Conservation (phyloP, 1,140 invertebrate species). For the Phocides pigmalion region DNA sequence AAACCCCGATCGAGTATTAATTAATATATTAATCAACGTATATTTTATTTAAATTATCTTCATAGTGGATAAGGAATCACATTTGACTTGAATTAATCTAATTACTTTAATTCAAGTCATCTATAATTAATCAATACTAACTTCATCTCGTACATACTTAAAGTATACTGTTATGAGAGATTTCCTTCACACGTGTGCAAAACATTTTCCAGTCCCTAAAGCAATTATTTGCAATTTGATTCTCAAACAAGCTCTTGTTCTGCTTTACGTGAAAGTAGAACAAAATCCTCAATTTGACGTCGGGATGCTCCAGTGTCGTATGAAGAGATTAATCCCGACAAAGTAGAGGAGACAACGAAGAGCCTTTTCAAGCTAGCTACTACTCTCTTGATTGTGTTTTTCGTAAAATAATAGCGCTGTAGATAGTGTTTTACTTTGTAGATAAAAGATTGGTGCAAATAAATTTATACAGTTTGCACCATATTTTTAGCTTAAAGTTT, state of each 20-base stretch:
- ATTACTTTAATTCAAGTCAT: too few species aligned
- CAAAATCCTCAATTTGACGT: slow-evolving; percentile 33
- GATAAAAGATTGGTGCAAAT: slow-evolving; percentile 9
- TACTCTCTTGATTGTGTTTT: slow-evolving; percentile 29
- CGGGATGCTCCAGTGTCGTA: slow-evolving; percentile 29
- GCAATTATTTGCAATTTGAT: slow-evolving; percentile 26
- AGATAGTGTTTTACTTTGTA: slow-evolving; percentile 25
- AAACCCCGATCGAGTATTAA: too few species aligned
- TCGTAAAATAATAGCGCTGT: slow-evolving; percentile 24
- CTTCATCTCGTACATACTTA: not conserved
- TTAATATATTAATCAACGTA: too few species aligned
- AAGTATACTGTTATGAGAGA: not conserved
- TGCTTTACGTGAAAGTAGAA: slow-evolving; percentile 27
- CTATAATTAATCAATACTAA: too few species aligned
- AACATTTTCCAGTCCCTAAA: slow-evolving; percentile 6
- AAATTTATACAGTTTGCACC: too few species aligned
- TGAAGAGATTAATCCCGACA: slow-evolving; percentile 32
- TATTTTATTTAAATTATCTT: too few species aligned
- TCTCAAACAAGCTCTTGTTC: slow-evolving; percentile 24
- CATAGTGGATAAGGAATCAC: too few species aligned
- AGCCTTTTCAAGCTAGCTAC: slow-evolving; percentile 30
- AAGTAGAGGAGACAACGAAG: slow-evolving; percentile 34
- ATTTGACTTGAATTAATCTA: too few species aligned
- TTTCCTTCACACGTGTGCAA: not conserved
- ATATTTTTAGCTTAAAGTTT: too few species aligned